Evolutionary conservation across 2,113 vertebrate species (phyloP), one percentile per base, ranked within the genome.

Genomic region (Triplophysa tibetana): DNA sequence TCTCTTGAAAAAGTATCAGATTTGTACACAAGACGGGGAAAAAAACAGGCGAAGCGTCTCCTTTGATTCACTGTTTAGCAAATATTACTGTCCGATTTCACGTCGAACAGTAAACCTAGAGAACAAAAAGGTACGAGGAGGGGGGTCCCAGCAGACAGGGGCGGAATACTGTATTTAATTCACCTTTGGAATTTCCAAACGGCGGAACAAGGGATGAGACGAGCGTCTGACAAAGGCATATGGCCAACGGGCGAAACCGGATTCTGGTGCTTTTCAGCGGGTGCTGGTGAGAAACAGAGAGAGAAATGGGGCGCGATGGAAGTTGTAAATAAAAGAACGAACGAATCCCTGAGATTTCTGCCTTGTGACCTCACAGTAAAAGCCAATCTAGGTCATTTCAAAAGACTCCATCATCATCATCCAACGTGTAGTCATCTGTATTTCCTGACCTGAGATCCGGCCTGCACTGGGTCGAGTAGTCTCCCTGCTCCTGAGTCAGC

Each of bases 181-280:
- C 75, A 77, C 68, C 85, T 85, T 75, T 79, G 83, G 85, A 81
- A 86, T 84, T 84, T 85, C 83, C 69, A 64, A 78, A 78, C 43
- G 21, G 80, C 61, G 45, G 84, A 81, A 84, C 79, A 79, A 70
- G 74, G 75, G 78, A 81, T 68, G 81, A 79, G 83, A 77, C 63
- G 81, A 70, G 78, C 21, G 65, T 16, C 5, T 58, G 66, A 85
- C 84, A 85, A 86, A 83, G 79, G 61, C n/a, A 58, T 58, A 78
- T 62, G 17, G 84, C 81, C 52, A 48, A 10, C 14, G 73, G 84
- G 85, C 21, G 85, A 85, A 86, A 88, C 54, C n/a, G 24, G 78
- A 85, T 68, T 78, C 61, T 26, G 23, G 48, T 26, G 70, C 65
- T 48, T 70, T 79, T 81, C 67, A 69, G 67, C 56, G 21, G 23